Conservation (phyloP, 2,888 invertebrate species). For the Drosophila formosana region DNA sequence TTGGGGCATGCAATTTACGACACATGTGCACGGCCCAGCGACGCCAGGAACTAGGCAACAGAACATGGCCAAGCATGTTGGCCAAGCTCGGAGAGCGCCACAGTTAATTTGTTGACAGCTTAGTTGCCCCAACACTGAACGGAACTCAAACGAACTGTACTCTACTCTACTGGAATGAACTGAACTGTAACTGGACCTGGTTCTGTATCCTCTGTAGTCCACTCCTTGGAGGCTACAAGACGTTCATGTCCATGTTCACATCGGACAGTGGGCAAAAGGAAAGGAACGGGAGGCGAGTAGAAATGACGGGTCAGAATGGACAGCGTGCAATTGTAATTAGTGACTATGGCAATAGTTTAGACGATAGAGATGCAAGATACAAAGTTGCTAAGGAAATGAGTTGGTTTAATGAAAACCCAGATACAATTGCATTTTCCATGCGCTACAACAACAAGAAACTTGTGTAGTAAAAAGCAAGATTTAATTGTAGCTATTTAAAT, state of each 20-base stretch:
- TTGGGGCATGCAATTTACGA: slow-evolving; percentile 73
- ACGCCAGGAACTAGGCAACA: slow-evolving; percentile 60
- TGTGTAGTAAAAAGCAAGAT: slow-evolving; percentile 9
- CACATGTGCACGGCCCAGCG: slow-evolving; percentile 57
- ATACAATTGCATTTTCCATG: slow-evolving; percentile 17
- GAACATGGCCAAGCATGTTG: slow-evolving; percentile 46
- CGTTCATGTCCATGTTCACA: slow-evolving; percentile 42
- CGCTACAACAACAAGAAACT: background rate
- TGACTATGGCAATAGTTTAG: slow-evolving; percentile 50
- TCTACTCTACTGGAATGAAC: slow-evolving; percentile 4
- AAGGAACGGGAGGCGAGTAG: slow-evolving; percentile 10
- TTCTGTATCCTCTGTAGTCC: slow-evolving; percentile 1
- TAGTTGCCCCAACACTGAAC: slow-evolving; percentile 52
- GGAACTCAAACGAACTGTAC: slow-evolving; percentile 15
- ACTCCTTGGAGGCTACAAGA: slow-evolving; percentile 70
- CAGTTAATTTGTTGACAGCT: slow-evolving; percentile 80
- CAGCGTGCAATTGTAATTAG: slow-evolving; percentile 71
- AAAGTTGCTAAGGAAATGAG: slow-evolving; percentile 44
- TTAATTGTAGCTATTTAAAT: slow-evolving; percentile 22
- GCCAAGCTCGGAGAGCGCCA: slow-evolving; percentile 57
- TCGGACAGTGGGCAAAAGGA: background rate
- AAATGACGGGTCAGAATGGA: slow-evolving; percentile 38
- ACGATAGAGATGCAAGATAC: slow-evolving; percentile 15
- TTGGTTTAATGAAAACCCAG: slow-evolving; percentile 41
- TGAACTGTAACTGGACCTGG: slow-evolving; percentile 2